Evolutionary conservation across 2,797 vertebrate species (phyloP), one percentile per base, ranked within the genome.

Genomic region (Vireo griseus): DNA sequence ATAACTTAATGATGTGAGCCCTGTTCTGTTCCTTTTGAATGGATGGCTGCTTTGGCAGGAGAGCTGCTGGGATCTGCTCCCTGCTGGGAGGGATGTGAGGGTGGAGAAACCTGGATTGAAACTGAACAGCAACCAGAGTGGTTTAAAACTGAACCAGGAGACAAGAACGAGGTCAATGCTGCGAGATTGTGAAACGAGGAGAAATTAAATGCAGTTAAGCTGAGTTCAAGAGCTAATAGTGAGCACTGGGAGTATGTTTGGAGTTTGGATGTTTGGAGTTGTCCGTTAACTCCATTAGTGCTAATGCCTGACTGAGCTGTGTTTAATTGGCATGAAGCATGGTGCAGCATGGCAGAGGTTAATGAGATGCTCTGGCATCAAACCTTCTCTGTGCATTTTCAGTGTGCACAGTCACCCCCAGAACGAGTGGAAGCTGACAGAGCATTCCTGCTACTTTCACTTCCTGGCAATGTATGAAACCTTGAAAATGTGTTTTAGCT

Each of bases 21-120:
- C 72, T 85, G 48, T 90, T 84, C 92, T 82, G 86, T 94, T 93
- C 88, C 88, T 91, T 95, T 88, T 93, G 94, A 95, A 90, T 26
- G 95, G 88, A 85, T 92, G 88, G 80, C 86, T 94, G 94, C 96
- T 83, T 92, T 73, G 86, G 95, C 72, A 51, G 59, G 68, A 79
- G 50, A 71, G 83, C 95, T 76, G 76, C 93, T 95, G 78, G 78
- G 85, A 95, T 88, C 89, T 82, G 84, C 73, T 94, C 84, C 94
- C 81, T 44, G 47, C 72, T 91, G 83, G 13, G 79, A 78, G 72
- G 81, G 87, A 83, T 86, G 84, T 39, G 68, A 91, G 88, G 76
- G 37, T 85, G 83, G 67, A 91, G 63, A 52, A 92, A 74, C 63
- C 90, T 81, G 71, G 72, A 44, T 52, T 74, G 89, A 88, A 80